These are phyloP conservation scores for Cyphomyrmex costatus DNA, from an alignment of 1,140 invertebrate genomes.

Conservation along the genomic window DNA sequence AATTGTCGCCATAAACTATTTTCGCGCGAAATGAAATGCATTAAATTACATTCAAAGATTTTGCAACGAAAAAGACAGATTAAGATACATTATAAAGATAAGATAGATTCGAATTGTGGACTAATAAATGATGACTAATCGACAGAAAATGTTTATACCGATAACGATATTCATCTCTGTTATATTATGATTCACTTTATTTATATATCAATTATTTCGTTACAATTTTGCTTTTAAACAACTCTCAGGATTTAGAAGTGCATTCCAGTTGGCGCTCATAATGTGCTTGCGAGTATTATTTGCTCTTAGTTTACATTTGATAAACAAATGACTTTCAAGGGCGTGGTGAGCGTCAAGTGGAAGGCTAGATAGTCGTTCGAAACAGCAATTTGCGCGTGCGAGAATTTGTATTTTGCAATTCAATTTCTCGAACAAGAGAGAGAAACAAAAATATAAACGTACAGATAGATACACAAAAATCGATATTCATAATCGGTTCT, in stretches of 20 bases:
- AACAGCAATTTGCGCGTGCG: neutral
- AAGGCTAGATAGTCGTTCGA: conserved; percentile 32
- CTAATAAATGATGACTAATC: neutral
- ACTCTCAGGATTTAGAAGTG: conserved; percentile 34
- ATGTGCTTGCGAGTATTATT: no score
- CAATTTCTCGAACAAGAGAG: neutral
- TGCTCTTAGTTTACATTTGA: no score
- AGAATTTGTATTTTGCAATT: neutral
- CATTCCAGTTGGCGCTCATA: no score
- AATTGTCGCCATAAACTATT: no score
- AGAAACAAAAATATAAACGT: neutral
- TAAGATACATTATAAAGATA: no score
- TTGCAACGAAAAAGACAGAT: no score
- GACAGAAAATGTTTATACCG: neutral
- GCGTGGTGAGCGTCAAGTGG: no score
- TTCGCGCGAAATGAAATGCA: no score
- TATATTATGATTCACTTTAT: conserved; percentile 73
- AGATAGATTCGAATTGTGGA: no score
- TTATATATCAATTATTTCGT: conserved; percentile 66
- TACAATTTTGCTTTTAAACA: conserved; percentile 70
- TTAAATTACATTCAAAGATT: no score
- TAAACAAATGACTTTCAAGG: no score
- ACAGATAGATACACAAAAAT: neutral
- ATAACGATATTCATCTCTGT: neutral
- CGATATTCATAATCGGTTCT: no score